Evolutionary conservation across 2,888 invertebrate species (phyloP).

Genomic region (Zhengitettix transpicula): DNA sequence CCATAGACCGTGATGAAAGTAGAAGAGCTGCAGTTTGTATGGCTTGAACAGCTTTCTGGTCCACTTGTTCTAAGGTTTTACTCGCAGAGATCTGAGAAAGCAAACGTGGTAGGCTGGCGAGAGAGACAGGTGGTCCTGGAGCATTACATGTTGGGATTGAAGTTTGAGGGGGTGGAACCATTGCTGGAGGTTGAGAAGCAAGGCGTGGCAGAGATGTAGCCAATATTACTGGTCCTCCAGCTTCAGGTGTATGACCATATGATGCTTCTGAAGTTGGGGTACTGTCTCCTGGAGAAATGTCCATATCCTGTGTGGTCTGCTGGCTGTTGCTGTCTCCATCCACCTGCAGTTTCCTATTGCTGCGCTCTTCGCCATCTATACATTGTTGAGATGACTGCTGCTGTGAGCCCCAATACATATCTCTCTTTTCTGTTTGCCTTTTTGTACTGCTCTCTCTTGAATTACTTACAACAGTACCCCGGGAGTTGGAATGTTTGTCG

Average conservation of each 20-base stretch:
- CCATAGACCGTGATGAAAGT: slow-evolving; percentile 1
- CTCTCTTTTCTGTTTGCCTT: slow-evolving; percentile 12
- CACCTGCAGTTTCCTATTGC: not conserved
- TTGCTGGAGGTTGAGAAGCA: slow-evolving; percentile 33
- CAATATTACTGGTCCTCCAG: slow-evolving; percentile 42
- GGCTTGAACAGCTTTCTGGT: slow-evolving; percentile 37
- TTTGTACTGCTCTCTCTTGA: slow-evolving; percentile 9
- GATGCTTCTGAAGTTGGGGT: slow-evolving; percentile 73
- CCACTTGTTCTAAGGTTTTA: slow-evolving; percentile 30
- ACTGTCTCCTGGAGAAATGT: slow-evolving; percentile 81
- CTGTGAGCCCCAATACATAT: slow-evolving; percentile 14
- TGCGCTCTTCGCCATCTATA: not conserved
- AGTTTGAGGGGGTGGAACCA: slow-evolving; percentile 12
- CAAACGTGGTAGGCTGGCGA: slow-evolving; percentile 32
- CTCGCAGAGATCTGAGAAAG: slow-evolving; percentile 31
- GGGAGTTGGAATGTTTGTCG: slow-evolving; percentile 61
- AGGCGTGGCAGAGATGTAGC: slow-evolving; percentile 49
- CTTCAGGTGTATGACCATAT: slow-evolving; percentile 32
- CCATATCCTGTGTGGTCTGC: slow-evolving; percentile 67
- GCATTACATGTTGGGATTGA: slow-evolving; percentile 26
- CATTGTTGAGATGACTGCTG: not conserved
- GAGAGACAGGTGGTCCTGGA: slow-evolving; percentile 26
- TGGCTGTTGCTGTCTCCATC: not conserved
- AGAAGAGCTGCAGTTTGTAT: slow-evolving; percentile 29
- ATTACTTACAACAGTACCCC: slow-evolving; percentile 21